A percentile compares a stretch with the other conserved stretches of the same genome.
phyloP scores from a whole-genome alignment of 2,113 vertebrate genomes.

The Eurypyga helias region DNA sequence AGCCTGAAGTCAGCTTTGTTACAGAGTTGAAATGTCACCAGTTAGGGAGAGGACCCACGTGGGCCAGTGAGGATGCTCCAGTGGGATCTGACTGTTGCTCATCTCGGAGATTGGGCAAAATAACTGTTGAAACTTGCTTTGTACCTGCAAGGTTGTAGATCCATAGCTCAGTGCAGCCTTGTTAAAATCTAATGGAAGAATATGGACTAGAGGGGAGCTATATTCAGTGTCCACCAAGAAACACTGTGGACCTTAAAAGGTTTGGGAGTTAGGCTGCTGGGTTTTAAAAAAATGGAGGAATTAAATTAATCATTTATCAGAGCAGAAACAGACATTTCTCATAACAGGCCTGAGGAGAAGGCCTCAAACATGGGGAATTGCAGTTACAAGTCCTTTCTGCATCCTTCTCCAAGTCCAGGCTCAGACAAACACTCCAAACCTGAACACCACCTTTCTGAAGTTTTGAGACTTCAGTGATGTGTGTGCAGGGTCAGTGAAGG shows the following conservation, averaged over 20 bases:
- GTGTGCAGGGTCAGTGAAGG: neutral
- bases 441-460: neutral
- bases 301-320: neutral
- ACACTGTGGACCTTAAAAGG: neutral
- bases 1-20: neutral
- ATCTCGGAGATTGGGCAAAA: neutral
- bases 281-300: neutral
- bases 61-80: neutral
- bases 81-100: neutral
- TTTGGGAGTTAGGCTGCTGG: neutral
- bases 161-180: neutral
- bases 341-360: neutral
- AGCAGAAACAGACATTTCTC: neutral
- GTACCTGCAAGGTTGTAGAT: neutral
- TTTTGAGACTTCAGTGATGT: neutral
- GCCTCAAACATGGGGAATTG: neutral
- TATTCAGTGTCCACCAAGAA: neutral
- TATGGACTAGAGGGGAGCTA: fast-evolving
- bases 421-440: neutral
- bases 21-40: neutral
- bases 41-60: neutral
- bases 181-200: neutral
- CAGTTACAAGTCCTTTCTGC: neutral
- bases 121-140: neutral
- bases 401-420: neutral